These are phyloP conservation scores for Bombyx mandarina DNA, from an alignment of 1,140 invertebrate genomes.

Conservation along the genomic window DNA sequence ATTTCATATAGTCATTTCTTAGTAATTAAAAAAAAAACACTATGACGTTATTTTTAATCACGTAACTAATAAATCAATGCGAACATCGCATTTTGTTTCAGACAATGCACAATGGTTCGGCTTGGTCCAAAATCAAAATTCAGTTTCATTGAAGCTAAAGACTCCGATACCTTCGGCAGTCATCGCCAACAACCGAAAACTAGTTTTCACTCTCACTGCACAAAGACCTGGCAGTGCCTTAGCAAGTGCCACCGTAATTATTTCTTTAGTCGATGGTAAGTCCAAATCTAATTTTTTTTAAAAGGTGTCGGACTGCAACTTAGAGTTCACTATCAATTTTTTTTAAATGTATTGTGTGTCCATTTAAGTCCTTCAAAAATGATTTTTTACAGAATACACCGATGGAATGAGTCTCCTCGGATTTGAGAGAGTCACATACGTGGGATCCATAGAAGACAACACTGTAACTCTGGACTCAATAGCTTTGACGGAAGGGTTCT, in stretches of 20 bases:
- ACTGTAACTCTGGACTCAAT: constrained; percentile 16
- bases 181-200: constrained; percentile 14
- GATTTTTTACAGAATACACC: neutral
- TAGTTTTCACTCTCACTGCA: constrained; percentile 15
- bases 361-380: too few species aligned
- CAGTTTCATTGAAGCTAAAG: constrained; percentile 9
- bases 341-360: too few species aligned
- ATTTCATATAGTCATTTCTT: too few species aligned
- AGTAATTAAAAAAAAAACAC: too few species aligned
- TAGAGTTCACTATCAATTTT: too few species aligned
- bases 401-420: constrained; percentile 9
- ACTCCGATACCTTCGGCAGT: constrained; percentile 14
- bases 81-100: constrained; percentile 2
- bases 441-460: constrained; percentile 20
- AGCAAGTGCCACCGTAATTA: constrained; percentile 10
- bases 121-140: constrained; percentile 4
- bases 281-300: too few species aligned
- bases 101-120: constrained; percentile 17
- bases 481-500: constrained; percentile 19
- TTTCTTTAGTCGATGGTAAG: neutral
- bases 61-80: too few species aligned
- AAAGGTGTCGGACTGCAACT: too few species aligned
- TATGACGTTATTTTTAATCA: too few species aligned
- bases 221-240: constrained; percentile 4
- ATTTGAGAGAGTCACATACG: constrained; percentile 24